Percentiles rank a stretch among this genome's conserved stretches.
Conservation (phyloP, 2,113 vertebrate species). For the Mesocricetus auratus region DNA sequence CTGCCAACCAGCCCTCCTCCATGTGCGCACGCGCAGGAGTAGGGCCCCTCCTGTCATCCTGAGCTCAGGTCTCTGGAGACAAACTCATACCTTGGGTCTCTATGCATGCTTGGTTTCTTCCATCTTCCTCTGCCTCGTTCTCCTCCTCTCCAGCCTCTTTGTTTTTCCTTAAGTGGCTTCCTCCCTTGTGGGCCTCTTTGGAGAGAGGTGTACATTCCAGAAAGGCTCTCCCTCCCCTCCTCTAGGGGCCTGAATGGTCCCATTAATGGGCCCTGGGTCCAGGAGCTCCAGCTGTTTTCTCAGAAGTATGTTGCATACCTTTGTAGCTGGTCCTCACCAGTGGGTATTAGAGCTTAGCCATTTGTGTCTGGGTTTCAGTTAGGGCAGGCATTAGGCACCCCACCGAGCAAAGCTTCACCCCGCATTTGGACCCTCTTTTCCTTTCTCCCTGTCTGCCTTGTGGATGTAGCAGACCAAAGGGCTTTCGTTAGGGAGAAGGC, state of each 20-base stretch:
- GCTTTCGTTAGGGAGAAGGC: constrained; percentile 55
- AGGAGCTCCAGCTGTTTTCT: not conserved
- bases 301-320: not conserved
- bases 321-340: not conserved
- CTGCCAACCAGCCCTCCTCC: fast-evolving
- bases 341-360: not conserved
- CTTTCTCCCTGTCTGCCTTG: not conserved
- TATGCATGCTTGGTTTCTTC: not conserved
- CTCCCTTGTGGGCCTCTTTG: not conserved
- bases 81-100: too few species aligned
- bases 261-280: too few species aligned
- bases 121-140: not conserved
- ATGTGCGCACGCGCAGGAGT: too few species aligned
- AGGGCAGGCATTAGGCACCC: not conserved
- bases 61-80: not conserved
- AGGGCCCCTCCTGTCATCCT: not conserved
- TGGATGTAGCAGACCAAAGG: not conserved
- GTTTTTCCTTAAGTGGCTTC: not conserved
- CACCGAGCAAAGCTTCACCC: not conserved
- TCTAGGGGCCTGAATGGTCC: not conserved
- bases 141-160: not conserved
- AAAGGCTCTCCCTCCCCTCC: not conserved
- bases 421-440: not conserved
- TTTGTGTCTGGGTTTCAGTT: not conserved
- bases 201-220: not conserved